These are phyloP conservation scores for Drosophila equinoxialis DNA, from an alignment of 1,140 invertebrate genomes.

Conservation along the genomic window DNA sequence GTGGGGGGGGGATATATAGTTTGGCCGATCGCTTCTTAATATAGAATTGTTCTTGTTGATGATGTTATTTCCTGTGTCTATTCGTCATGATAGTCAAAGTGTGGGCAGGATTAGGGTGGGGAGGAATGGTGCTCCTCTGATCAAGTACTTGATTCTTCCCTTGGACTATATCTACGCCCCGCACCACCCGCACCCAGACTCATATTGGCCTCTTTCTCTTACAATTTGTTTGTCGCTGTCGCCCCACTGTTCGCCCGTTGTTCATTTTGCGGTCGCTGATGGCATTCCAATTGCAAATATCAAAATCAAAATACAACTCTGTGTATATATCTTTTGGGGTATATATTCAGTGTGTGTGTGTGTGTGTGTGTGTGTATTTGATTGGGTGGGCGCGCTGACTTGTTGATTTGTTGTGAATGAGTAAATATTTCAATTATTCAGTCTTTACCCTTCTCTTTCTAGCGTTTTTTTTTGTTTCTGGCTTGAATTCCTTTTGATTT, in stretches of 20 bases:
- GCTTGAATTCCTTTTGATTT: constrained; percentile 5
- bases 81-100: background rate
- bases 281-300: constrained; percentile 14
- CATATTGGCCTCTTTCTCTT: background rate
- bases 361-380: background rate
- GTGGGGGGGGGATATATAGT: too few species aligned
- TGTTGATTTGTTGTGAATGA: constrained; percentile 12
- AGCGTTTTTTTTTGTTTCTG: background rate
- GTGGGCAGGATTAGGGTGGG: background rate
- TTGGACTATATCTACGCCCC: background rate
- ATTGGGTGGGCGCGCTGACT: constrained; percentile 9
- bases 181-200: too few species aligned
- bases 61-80: constrained; percentile 8
- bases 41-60: background rate
- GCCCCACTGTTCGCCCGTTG: background rate
- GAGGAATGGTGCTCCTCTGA: background rate
- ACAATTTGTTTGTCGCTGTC: too few species aligned
- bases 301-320: constrained; percentile 1
- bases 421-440: constrained; percentile 13
- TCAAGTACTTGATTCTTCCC: background rate
- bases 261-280: background rate
- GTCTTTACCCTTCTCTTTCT: background rate
- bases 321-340: background rate
- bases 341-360: background rate
- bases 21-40: background rate